Evolutionary conservation across 2,797 vertebrate genomes (phyloP), one percentile per base, ranked within the genome.

Genomic region (Sitta carolinensis): DNA sequence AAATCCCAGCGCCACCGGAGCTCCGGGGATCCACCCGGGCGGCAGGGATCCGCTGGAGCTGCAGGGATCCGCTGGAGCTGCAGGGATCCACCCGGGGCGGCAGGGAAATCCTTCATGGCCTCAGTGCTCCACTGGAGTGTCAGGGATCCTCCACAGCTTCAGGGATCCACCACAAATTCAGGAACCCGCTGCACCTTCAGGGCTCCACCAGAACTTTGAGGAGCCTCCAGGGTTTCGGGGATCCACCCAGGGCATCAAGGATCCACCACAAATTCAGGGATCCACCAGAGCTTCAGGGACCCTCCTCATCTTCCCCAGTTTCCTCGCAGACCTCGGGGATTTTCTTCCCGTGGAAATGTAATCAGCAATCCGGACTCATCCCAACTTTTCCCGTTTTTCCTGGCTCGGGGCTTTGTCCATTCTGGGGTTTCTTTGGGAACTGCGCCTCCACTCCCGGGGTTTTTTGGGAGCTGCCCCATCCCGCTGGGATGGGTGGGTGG

Each of bases 381-480:
- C 88, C n/a, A 10, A 16, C 4, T 38, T 25, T 7, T 13, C 47
- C 40, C 25, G 1, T 15, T 38, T 48, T 11, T 40, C 32, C 40
- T 7, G 5, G 23, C 69, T 73, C 11, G 1, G 17, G 16, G 66
- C 45, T 85, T 63, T 0, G 8, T 26, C n/a, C 26, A 3, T 11
- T 21, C 45, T 2, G 25, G 13, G 23, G 5, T 48, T 36, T 38
- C 36, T 30, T 19, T 11, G 52, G 32, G 40, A 34, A 23, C 23
- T 2, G 11, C 3, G 2, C 20, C 34, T 13, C 58, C 54, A 0
- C 34, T 3, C 13, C 2, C 1, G 16, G 16, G 2, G 7, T 36
- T 42, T 13, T 50, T 21, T 54, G 19, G 42, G 61, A 62, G 34
- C 32, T 13, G 45, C 69, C 64, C 19, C 45, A 11, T 40, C 12